Evolutionary conservation across 2,113 vertebrate genomes (phyloP).

Genomic region (Galeopterus variegatus): DNA sequence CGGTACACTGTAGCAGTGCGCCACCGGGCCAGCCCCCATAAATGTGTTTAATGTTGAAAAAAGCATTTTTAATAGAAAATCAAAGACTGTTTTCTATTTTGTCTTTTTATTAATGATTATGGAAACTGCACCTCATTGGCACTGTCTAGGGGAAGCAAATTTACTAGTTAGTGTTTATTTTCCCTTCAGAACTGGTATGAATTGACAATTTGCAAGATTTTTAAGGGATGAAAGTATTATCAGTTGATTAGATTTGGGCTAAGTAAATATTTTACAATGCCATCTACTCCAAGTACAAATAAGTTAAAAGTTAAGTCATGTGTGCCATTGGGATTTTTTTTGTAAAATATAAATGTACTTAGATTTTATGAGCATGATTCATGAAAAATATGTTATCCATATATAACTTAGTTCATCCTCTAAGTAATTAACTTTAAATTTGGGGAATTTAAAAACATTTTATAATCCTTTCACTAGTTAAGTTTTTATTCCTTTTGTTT

Average conservation of each 20-base stretch:
- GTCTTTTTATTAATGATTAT: slow-evolving; percentile 59
- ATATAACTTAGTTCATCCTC: slow-evolving; percentile 7
- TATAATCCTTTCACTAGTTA: not conserved
- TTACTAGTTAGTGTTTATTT: not conserved
- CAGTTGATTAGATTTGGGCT: not conserved
- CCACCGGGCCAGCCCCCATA: too few relatives aligned
- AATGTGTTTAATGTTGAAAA: slow-evolving; percentile 67
- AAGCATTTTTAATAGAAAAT: slow-evolving; percentile 71
- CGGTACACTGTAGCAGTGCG: too few relatives aligned
- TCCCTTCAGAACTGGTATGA: not conserved
- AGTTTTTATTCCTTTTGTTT: slow-evolving; percentile 52
- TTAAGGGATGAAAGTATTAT: slow-evolving; percentile 6
- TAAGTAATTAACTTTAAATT: slow-evolving; percentile 38
- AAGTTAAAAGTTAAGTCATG: not conserved
- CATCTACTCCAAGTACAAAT: slow-evolving; percentile 53
- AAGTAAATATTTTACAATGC: slow-evolving; percentile 11
- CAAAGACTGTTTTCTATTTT: slow-evolving; percentile 62
- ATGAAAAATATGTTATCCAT: not conserved
- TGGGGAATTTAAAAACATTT: slow-evolving; percentile 49
- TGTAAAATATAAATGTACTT: slow-evolving; percentile 31
- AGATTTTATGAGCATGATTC: slow-evolving; percentile 47
- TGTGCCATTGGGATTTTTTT: slow-evolving; percentile 23
- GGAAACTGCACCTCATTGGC: slow-evolving; percentile 44
- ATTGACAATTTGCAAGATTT: slow-evolving; percentile 36
- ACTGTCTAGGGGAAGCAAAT: slow-evolving; percentile 56